Percentiles rank a stretch among this genome's conserved stretches.
phyloP scores from a whole-genome alignment of 35 echinoderm and acorn worm genomes.

The Stichopus chloronotus region DNA sequence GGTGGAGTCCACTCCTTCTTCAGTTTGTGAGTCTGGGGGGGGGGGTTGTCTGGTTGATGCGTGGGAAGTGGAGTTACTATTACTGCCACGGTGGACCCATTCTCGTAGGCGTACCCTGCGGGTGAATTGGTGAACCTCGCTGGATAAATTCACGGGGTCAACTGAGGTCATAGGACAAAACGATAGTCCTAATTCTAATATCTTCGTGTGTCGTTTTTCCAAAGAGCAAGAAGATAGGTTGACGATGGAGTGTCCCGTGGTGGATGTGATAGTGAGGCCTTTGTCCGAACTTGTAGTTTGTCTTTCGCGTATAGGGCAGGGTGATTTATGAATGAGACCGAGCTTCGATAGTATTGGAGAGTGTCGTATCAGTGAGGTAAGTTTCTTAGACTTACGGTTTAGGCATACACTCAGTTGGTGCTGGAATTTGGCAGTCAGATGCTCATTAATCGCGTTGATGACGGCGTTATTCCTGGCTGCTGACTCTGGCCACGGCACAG shows the following conservation, averaged over 20 bases:
- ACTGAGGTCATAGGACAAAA: background rate
- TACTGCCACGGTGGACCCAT: background rate
- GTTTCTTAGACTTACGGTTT: too few species aligned
- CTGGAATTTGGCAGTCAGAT: background rate
- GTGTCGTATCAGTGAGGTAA: too few species aligned
- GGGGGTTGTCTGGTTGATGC: background rate
- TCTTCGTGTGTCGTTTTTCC: too few species aligned
- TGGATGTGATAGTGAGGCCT: background rate
- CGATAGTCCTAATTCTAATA: conserved; percentile 1
- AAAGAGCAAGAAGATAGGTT: too few species aligned
- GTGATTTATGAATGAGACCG: background rate
- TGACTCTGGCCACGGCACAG: background rate
- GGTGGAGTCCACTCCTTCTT: too few species aligned
- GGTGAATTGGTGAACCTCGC: too few species aligned
- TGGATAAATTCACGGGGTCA: background rate
- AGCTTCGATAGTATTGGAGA: background rate
- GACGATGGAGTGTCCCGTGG: background rate
- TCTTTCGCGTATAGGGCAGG: background rate
- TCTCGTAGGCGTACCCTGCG: conserved; percentile 13
- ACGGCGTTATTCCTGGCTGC: background rate
- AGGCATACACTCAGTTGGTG: background rate
- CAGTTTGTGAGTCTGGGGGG: background rate
- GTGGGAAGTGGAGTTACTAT: background rate
- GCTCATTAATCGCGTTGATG: background rate
- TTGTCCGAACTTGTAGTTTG: background rate